Base-by-base conservation (phyloP, 2,888 invertebrate genomes). In the Acheta domesticus region DNA sequence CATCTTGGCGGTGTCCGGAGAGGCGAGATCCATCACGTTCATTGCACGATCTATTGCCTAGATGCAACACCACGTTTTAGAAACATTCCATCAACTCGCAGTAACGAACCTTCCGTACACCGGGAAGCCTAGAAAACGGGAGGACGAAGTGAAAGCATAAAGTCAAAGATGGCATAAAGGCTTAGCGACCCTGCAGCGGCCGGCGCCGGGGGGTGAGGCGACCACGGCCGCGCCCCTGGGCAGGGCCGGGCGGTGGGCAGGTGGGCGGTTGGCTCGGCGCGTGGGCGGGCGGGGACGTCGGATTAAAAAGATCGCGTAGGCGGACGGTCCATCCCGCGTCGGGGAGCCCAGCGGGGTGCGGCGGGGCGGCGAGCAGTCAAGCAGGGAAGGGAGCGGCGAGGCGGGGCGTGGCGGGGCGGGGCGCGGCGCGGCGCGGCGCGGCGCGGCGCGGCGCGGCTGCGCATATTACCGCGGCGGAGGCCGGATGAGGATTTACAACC, bases 381-480 rank as follows among this genome's bases (percentile, higher is more conserved):
- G 36, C 2, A 5, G 36, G 36, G 5, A 5, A 5, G 36, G 36
- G 36, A 5, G 36, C 36, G 36, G 36, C 36, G 36, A 0, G 36
- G 36, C 23, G 5, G 0, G 62, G 62, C 0, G 5, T 3, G 3
- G 62, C 62, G 5, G n/a, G 62, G 12, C 5, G 5, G 62, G n/a
- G 12, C 11, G 62, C 14, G 5, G 62, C 11, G n/a, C 62, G 62
- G 62, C 2, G 62, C 62, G 19, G 19, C 19, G n/a, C n/a, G n/a
- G 16, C 62, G 62, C 14, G 3, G 62, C 62, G n/a, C 62, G 62
- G 62, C 2, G 62, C 62, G n/a, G n/a, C n/a, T 14, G 62, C 62
- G 62, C 62, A 62, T 62, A 62, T 62, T 62, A 62, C 62, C 62
- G 62, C 62, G 62, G 62, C 62, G n/a, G 62, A n/a, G 62, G 62